These are phyloP conservation scores for Maniola jurtina DNA, from an alignment of 1,140 invertebrate species.

Conservation along the genomic window DNA sequence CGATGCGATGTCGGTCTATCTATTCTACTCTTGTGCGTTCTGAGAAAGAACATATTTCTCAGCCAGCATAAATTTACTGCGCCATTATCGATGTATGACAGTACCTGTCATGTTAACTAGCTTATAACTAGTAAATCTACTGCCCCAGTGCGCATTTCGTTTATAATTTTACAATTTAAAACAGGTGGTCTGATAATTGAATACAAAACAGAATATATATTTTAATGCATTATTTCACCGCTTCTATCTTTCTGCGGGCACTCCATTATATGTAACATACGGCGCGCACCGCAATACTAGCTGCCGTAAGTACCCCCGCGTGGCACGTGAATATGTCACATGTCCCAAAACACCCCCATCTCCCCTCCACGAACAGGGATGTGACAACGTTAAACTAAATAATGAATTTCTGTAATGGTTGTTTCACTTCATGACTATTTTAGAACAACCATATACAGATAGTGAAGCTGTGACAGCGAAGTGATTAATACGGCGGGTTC, in stretches of 20 bases:
- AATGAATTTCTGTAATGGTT: constrained; percentile 43
- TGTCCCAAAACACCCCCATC: constrained; percentile 43
- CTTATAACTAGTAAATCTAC: neutral
- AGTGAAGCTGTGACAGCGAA: no score
- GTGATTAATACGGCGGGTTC: no score
- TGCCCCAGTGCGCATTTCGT: neutral
- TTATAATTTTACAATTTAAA: constrained; percentile 5
- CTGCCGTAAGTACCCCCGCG: constrained; percentile 57
- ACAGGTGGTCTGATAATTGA: constrained; percentile 2
- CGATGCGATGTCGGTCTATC: no score
- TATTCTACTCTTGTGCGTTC: no score
- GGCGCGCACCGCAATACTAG: constrained; percentile 53
- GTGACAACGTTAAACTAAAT: constrained; percentile 51
- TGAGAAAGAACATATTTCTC: no score
- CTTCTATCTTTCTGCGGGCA: constrained; percentile 36
- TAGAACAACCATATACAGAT: no score
- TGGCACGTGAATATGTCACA: constrained; percentile 67
- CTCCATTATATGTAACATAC: constrained; percentile 60
- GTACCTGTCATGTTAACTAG: no score
- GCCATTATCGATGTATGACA: no score
- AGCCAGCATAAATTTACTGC: no score
- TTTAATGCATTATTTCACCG: constrained; percentile 39
- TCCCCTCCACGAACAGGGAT: constrained; percentile 22
- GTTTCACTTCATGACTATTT: no score
- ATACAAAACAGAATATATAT: constrained; percentile 13